Conservation (phyloP, 2,888 invertebrate species). For the Dastarcus helophoroides region DNA sequence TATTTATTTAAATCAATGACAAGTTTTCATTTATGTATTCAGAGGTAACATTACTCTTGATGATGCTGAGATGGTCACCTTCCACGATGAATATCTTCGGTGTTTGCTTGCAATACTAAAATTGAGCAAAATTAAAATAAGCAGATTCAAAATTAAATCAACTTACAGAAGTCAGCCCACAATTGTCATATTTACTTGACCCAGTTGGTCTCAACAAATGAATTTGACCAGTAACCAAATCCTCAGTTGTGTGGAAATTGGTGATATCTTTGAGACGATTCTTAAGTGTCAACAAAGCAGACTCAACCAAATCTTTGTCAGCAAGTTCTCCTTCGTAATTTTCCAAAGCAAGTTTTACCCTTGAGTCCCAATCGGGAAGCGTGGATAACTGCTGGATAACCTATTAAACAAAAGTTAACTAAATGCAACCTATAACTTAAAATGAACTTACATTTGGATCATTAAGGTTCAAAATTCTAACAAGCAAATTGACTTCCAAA, state of each 20-base stretch:
- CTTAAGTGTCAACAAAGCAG: slow-evolving; percentile 23
- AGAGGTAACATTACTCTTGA: slow-evolving; percentile 51
- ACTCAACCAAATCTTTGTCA: slow-evolving; percentile 18
- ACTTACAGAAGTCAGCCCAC: slow-evolving; percentile 29
- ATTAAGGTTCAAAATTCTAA: slow-evolving; percentile 43
- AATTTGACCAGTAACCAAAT: slow-evolving; percentile 24
- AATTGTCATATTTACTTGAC: slow-evolving; percentile 31
- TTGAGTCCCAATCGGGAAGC: slow-evolving; percentile 22
- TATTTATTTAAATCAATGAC: slow-evolving; percentile 16
- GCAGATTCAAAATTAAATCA: slow-evolving; percentile 1
- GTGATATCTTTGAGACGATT: slow-evolving; percentile 22
- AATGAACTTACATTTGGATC: slow-evolving; percentile 26
- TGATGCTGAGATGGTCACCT: slow-evolving; percentile 61
- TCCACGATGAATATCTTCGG: slow-evolving; percentile 51
- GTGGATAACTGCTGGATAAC: slow-evolving; percentile 18
- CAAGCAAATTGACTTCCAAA: slow-evolving; percentile 44
- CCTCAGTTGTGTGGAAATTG: slow-evolving; percentile 21
- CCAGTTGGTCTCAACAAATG: slow-evolving; percentile 29
- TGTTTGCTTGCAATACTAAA: slow-evolving; percentile 46
- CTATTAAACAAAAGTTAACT: slow-evolving; percentile 3
- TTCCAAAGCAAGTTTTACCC: slow-evolving; percentile 22
- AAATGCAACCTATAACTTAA: no score
- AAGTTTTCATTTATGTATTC: slow-evolving; percentile 46
- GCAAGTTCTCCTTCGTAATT: slow-evolving; percentile 18
- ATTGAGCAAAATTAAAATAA: slow-evolving; percentile 14